Percentiles rank a stretch among this genome's conserved stretches.
Conservation (phyloP, 2,888 invertebrate species). For the Bugulina stolonifera region DNA sequence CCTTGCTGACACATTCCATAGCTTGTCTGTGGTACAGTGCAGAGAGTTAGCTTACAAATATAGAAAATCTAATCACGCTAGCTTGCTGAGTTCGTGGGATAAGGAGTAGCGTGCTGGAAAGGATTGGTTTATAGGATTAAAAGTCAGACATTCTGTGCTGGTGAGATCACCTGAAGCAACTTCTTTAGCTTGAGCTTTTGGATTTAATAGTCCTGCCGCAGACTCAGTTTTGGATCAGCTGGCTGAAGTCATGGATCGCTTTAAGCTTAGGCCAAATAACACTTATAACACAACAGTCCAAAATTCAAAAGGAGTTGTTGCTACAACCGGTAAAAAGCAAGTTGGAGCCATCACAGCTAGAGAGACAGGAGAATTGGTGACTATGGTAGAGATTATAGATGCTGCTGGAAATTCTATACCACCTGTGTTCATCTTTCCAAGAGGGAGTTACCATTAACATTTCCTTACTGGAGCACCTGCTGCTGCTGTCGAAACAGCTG, state of each 20-base stretch:
- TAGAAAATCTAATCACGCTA: constrained; percentile 5
- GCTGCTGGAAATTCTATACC: constrained; percentile 30
- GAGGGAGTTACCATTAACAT: constrained; percentile 28
- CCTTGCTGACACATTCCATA: constrained; percentile 28
- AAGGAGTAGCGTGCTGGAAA: constrained; percentile 26
- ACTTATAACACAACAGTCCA: constrained; percentile 24
- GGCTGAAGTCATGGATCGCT: constrained; percentile 12
- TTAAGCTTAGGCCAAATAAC: neutral
- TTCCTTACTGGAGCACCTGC: constrained; percentile 28
- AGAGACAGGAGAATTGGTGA: constrained; percentile 32
- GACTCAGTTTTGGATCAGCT: neutral
- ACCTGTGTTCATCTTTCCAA: constrained; percentile 31
- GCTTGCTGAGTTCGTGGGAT: neutral
- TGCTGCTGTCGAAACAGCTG: neutral
- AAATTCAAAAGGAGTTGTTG: constrained; percentile 7
- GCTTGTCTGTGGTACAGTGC: constrained; percentile 26
- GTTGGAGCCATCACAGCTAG: constrained; percentile 15
- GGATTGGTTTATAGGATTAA: constrained; percentile 14
- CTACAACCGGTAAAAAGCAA: constrained; percentile 13
- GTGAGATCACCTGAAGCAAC: constrained; percentile 23
- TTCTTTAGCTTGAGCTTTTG: constrained; percentile 19
- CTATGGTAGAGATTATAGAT: constrained; percentile 28
- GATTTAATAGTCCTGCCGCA: constrained; percentile 7
- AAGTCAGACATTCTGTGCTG: neutral
- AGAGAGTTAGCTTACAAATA: constrained; percentile 23